Evolutionary conservation across 2,113 vertebrate genomes (phyloP), one percentile per base, ranked within the genome.

Genomic region (Myanophis thanlyinensis): DNA sequence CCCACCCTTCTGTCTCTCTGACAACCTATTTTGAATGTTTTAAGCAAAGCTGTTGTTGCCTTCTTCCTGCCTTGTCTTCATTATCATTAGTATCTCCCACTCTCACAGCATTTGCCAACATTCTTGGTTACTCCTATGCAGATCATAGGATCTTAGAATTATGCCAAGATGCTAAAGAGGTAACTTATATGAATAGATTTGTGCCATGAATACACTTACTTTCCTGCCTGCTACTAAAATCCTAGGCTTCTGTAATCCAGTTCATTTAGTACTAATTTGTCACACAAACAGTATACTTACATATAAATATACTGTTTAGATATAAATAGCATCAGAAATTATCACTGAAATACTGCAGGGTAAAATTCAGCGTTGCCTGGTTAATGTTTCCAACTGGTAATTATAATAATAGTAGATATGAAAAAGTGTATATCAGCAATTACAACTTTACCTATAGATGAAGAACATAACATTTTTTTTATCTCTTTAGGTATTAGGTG

Each of bases 41-140:
- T 27, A 80, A 15, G 46, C 12, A 40, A 80, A 27, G 13, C 52
- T 86, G 52, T 85, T 56, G 15, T 53, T 85, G 80, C 44, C 18
- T n/a, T 22, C 5, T 27, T 92, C 49, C 59, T 84, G 48, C 2
- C 35, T 85, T 73, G 48, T 22, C 35, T 51, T 44, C 48, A 73
- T 85, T 47, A 54, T 85, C 20, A 2, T 52, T 84, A 54, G 15
- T 15, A 54, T 54, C 48, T 48, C 18, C 49, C 67, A 87, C 59
- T 52, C 56, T 44, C 59, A 84, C 54, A 23, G 18, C 62, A 89
- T 22, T 84, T 89, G 91, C 91, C 59, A 88, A 88, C 56, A 92
- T 92, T 92, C 87, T 73, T 92, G 27, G 35, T n/a, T 62, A 87
- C 90, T 87, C 90, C 46, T 87, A 91, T 91, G 85, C 53, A 87